These are phyloP conservation scores for Menura novaehollandiae DNA, from an alignment of 2,113 vertebrate species.

Conservation along the genomic window DNA sequence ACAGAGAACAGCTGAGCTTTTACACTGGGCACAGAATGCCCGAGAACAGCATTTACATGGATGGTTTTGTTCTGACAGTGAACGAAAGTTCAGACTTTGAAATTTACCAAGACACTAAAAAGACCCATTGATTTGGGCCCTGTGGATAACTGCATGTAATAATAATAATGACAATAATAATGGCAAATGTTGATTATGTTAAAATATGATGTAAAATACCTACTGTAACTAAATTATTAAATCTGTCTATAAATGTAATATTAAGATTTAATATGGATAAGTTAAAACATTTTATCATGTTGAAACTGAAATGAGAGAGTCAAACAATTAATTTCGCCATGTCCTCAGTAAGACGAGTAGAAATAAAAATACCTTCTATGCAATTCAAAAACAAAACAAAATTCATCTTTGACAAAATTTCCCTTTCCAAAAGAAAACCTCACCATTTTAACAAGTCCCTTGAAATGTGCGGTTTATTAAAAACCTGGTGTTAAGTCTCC, in stretches of 20 bases:
- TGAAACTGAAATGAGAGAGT: background rate
- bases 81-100: background rate
- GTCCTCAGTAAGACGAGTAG: background rate
- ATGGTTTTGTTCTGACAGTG: background rate
- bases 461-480: background rate
- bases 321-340: background rate
- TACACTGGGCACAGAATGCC: background rate
- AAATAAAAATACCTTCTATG: background rate
- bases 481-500: background rate
- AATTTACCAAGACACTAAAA: background rate
- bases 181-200: background rate
- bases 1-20: background rate
- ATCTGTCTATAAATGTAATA: background rate
- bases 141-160: background rate
- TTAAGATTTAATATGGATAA: background rate
- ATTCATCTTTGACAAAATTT: background rate
- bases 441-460: background rate
- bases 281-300: background rate
- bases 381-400: background rate
- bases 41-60: background rate
- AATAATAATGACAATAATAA: background rate
- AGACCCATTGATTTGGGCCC: background rate
- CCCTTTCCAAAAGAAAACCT: background rate
- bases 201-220: background rate
- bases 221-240: background rate